Evolutionary conservation across 2,888 invertebrate genomes (phyloP), one percentile per base, ranked within the genome.

Genomic region (Cryptosula pallasiana): DNA sequence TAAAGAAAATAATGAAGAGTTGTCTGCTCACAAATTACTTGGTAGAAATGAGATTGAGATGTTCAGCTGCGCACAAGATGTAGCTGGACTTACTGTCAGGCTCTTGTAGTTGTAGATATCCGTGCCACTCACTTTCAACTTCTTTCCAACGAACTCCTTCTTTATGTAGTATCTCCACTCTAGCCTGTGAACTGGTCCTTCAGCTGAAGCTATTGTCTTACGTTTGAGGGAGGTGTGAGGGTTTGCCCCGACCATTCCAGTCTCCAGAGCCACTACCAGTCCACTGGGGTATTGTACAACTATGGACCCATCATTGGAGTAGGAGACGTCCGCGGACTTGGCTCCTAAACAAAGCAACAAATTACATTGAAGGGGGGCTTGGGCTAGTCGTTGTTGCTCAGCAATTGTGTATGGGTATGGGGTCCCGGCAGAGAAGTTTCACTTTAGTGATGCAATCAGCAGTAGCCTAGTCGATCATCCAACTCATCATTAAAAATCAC

Each of bases 81-180:
- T 27, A 29, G 27, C 16, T 34, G 32, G 45, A 70, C 70, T 36
- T 13, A 70, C 70, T 45, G 36, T 54, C n/a, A 70, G 55, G 16
- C 36, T n/a, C 25, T 70, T 70, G 71, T 36, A 69, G 58, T 71
- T 69, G 35, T 55, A 69, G n/a, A 71, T 71, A 35, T 35, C 32
- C 32, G 71, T 69, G 2, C 29, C 35, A 20, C 20, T 32, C 32
- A 63, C 63, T 63, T 27, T 63, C 29, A 27, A 34, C 63, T 63
- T 63, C 32, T 32, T 27, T 16, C 63, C 34, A 3, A 34, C 25
- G 3, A 25, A 1, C 73, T 82, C 88, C 75, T 92, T 90, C 70
- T 94, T 87, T 73, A 94, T 88, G 87, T 94, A 94, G 86, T 94
- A 96, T 55, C 95, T 89, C 96, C 96, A 97, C 86, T 97, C 96